Base-by-base conservation (phyloP, 2,797 vertebrate species). In the Sorex maritimensis region DNA sequence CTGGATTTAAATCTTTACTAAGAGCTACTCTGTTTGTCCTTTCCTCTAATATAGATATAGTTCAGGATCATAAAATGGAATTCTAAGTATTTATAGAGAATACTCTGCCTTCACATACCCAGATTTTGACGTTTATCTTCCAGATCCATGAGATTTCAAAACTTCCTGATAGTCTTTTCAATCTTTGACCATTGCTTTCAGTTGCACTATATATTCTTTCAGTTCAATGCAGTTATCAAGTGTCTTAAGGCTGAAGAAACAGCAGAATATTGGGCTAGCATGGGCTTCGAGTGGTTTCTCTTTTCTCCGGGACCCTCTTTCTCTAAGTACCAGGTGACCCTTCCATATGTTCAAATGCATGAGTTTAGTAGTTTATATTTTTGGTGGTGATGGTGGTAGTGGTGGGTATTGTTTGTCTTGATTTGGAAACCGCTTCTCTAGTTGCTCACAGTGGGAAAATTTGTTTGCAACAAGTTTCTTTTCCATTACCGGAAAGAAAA, bases 381-480 rank as follows among this genome's bases (percentile, higher is more conserved):
- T 0, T 73, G 24, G 21, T n/a, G 26, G 1, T 46, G 13, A 2
- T 55, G 28, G 49, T 17, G 21, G 2, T 46, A 12, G 19, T 81
- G 13, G 17, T 68, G 13, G 5, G 2, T 24, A 87, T 44, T 49
- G 28, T 80, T 79, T 79, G 26, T 67, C 72, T 93, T 90, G 34
- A 80, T 74, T 26, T 52, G 11, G 13, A 23, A 28, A 30, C 77
- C 71, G 10, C 38, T 84, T 85, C 82, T 90, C 73, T 55, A 69
- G 6, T 23, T 75, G 72, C 67, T 86, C 77, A 88, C 84, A 46
- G 3, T 41, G 46, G 23, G 28, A 26, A 73, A 41, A 73, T 84
- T 78, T 86, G 78, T 75, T 80, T 75, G 38, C 82, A 90, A 65
- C 49, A 88, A 85, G 19, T 88, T 90, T 82, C 82, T 85, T 90